phyloP scores from a whole-genome alignment of 2,113 vertebrate species.

The Trogon melanurus region DNA sequence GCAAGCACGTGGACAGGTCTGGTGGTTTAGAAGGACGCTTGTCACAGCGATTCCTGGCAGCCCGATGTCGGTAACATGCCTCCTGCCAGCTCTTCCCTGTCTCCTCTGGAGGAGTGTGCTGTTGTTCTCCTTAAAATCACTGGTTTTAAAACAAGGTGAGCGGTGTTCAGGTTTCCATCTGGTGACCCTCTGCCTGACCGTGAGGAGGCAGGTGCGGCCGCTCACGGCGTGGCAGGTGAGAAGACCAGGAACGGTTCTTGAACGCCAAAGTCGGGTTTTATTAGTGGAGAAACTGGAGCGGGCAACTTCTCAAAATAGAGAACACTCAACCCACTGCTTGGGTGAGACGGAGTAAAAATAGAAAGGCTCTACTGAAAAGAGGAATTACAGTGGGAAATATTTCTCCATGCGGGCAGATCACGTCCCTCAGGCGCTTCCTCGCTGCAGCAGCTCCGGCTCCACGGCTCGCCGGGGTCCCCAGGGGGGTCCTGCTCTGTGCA shows the following conservation, averaged over 20 bases:
- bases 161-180: neutral
- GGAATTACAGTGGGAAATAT: neutral
- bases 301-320: neutral
- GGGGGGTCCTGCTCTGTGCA: neutral
- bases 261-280: neutral
- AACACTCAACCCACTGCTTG: neutral
- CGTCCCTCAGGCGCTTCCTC: neutral
- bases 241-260: neutral
- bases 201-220: neutral
- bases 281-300: neutral
- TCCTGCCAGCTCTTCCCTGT: neutral
- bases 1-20: neutral
- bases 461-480: rapidly evolving
- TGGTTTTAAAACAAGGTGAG: neutral
- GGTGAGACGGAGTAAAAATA: neutral
- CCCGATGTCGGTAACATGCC: rapidly evolving
- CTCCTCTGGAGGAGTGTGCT: neutral
- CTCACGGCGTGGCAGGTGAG: rapidly evolving
- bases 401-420: neutral
- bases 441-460: neutral
- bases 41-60: neutral
- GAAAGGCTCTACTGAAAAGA: neutral
- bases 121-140: neutral
- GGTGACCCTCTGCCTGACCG: neutral
- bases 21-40: neutral